Percentiles rank a stretch among this genome's conserved stretches.
Conservation (phyloP, 2,113 vertebrate species). For the Oxygymnocypris stewartii region DNA sequence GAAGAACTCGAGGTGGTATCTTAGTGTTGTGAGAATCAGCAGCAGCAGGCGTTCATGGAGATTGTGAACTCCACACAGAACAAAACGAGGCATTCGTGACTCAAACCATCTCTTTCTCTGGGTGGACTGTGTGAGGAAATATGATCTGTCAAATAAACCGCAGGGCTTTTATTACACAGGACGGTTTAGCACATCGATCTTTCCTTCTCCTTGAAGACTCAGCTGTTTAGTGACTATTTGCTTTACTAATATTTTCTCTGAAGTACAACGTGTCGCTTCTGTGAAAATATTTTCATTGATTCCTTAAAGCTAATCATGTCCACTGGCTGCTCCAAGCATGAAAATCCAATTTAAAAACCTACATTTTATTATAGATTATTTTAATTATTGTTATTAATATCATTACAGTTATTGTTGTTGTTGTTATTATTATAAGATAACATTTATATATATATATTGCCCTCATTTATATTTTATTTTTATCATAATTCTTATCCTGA, state of each 20-base stretch:
- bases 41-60: background rate
- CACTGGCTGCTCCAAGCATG: too few relatives aligned
- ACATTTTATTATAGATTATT: too few relatives aligned
- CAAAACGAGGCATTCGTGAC: background rate
- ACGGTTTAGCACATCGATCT: background rate
- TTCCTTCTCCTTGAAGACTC: background rate
- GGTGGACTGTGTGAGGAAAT: background rate
- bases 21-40: constrained; percentile 52
- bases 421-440: too few relatives aligned
- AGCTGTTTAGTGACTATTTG: background rate
- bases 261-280: background rate
- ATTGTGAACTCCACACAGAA: background rate
- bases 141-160: background rate
- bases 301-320: too few relatives aligned
- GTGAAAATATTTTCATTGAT: background rate
- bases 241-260: background rate
- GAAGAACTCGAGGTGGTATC: constrained; percentile 77
- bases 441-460: too few relatives aligned
- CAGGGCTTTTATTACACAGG: background rate
- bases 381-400: too few relatives aligned
- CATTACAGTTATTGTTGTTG: too few relatives aligned
- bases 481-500: too few relatives aligned
- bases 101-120: background rate
- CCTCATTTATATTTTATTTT: too few relatives aligned
- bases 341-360: too few relatives aligned